Base-by-base conservation (phyloP, 2,888 invertebrate species). In the Lucinisca nassula region DNA sequence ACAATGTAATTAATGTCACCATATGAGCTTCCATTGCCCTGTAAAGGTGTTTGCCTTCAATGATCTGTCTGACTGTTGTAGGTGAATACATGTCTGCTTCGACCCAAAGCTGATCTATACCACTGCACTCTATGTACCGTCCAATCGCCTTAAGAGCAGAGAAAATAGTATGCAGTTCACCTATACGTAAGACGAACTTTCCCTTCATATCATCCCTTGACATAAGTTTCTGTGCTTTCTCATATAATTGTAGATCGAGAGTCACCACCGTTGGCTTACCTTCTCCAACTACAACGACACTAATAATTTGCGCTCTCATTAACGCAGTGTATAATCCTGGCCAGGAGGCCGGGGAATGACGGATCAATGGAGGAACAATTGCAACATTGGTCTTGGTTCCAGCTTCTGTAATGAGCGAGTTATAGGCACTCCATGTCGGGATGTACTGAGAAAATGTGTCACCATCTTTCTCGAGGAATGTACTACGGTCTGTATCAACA, bases 71-170 rank as follows among this genome's bases (percentile, higher is more conserved):
- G 67, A 67, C 67, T 6, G 67, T 67, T 67, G 67, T 67, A 35
- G 67, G 67, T 35, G 35, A 35, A 67, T 67, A 67, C 35, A 67
- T 67, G 32, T 45, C 74, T 17, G 74, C 74, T 74, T 74, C 74
- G 27, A 74, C 40, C 45, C 40, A 74, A 17, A 40, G 49, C 74
- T 74, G 74, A 40, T 74, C 74, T 1, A 74, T 40, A 17, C 74
- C 74, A n/a, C 74, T 74, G 12, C 40, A 30, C 21, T 74, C 74
- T 40, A 74, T 74, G 32, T 74, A 74, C 30, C 49, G 3, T 30
- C 74, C 74, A n/a, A 74, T 74, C 30, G 74, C 40, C 12, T 49
- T 74, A 14, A 74, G n/a, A 2, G 74, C 74, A 4, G 40, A 24
- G 40, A 40, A 74, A 27, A 72, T n/a, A 3, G 74, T 74, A 12